A percentile compares a stretch with the other conserved stretches of the same genome.
Conservation (phyloP, 2,797 vertebrate species). For the Rhinophrynus dorsalis region DNA sequence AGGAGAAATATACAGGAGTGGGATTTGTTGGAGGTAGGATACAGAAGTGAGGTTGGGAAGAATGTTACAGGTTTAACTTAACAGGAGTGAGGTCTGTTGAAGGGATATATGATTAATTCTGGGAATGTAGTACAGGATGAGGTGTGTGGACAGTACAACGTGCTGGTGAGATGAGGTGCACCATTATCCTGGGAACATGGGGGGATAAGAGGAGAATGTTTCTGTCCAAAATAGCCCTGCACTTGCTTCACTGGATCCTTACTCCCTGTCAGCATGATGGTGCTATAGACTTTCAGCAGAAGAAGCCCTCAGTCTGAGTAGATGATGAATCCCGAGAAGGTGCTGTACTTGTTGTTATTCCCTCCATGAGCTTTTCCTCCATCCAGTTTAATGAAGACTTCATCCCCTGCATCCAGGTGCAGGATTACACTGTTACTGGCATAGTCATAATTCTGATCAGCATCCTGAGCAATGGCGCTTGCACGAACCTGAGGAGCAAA, state of each 20-base stretch:
- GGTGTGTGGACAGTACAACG: too few species aligned
- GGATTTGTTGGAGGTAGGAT: too few species aligned
- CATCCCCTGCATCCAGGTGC: conserved; percentile 93
- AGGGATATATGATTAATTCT: too few species aligned
- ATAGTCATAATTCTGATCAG: conserved; percentile 98
- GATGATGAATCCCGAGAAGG: conserved; percentile 97
- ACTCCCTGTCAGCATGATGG: not conserved
- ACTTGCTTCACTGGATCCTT: not conserved
- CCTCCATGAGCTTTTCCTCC: conserved; percentile 96
- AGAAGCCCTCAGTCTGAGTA: conserved; percentile 84
- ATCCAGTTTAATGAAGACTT: conserved; percentile 95
- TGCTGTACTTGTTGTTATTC: conserved; percentile 99
- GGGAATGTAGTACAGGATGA: too few species aligned
- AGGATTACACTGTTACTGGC: conserved; percentile 98
- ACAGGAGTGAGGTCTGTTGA: too few species aligned
- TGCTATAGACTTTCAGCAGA: not conserved
- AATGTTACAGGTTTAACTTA: too few species aligned
- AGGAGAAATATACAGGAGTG: too few species aligned
- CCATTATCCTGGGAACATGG: too few species aligned
- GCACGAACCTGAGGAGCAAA: conserved; percentile 81
- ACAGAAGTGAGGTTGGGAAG: too few species aligned
- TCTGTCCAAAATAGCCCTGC: not conserved
- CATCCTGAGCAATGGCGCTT: conserved; percentile 95
- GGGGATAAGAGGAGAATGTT: not conserved
- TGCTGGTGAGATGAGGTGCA: too few species aligned